Base-by-base conservation (phyloP, 2,888 invertebrate species). In the Entomobrya proxima region DNA sequence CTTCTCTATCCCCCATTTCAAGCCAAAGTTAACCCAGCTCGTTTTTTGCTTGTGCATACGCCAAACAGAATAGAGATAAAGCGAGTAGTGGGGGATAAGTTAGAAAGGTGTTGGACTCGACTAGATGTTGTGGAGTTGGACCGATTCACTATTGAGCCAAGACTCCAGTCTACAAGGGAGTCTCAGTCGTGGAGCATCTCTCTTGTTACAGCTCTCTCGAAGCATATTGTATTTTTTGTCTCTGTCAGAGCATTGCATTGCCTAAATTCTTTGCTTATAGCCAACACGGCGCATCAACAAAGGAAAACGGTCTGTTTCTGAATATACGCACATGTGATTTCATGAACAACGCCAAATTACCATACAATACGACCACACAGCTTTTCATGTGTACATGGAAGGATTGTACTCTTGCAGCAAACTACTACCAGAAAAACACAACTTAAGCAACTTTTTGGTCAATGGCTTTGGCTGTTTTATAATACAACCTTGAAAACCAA, bases 141-240 rank as follows among this genome's bases (percentile, higher is more conserved):
- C 78, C 85, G 61, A 78, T 87, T 82, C 72, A 77, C 27, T 69
- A 61, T 67, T 85, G 55, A 75, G 58, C 74, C 64, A 86, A 84
- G 85, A 85, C 83, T 87, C 82, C 88, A 89, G 89, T 89, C 89
- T 86, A 78, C 86, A 84, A 67, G 75, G 87, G 86, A 87, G 84
- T 87, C 87, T 87, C 86, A 86, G 74, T 76, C 83, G 83, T 77
- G 37, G 77, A 84, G 86, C 86, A 88, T 87, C 89, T 88, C 89
- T 88, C 86, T 82, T 74, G 61, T 30, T 61, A 81, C 24, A 74
- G 86, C 86, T 86, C 84, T 85, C 80, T 82, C 32, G 18, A 18
- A 40, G 50, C 18, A 44, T 67, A 37, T 2, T 6, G 30, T 52
- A n/a, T 47, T 72, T 40, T 76, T 44, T 77, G 11, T 50, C 50